Evolutionary conservation across 2,113 vertebrate genomes (phyloP).

Genomic region (Etia nguti): DNA sequence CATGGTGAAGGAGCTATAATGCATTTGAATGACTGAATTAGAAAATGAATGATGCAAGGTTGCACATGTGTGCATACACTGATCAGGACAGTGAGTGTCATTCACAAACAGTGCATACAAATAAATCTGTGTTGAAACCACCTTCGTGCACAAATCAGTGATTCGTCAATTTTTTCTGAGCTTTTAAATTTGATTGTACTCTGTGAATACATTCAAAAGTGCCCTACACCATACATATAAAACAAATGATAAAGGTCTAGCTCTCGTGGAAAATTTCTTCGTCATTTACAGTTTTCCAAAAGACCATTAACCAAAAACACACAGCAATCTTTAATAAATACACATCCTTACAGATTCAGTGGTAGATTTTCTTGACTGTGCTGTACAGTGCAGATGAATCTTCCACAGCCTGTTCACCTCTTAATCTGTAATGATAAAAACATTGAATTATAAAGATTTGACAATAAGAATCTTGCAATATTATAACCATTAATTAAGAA

Average conservation of each 20-base stretch:
- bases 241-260: not conserved
- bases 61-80: not conserved
- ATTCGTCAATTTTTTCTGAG: no score
- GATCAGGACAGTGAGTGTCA: not conserved
- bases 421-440: not conserved
- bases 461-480: not conserved
- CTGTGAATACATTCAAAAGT: not conserved
- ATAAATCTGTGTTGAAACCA: not conserved
- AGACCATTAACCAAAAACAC: not conserved
- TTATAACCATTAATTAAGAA: fast-evolving
- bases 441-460: not conserved
- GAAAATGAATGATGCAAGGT: not conserved
- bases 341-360: not conserved
- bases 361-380: not conserved
- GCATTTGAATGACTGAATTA: not conserved
- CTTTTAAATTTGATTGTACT: no score
- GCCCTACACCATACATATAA: not conserved
- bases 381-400: not conserved
- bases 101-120: not conserved
- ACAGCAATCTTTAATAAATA: not conserved
- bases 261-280: not conserved
- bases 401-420: not conserved
- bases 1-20: fast-evolving
- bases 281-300: not conserved
- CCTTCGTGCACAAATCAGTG: not conserved